Base-by-base conservation (phyloP, 2,113 vertebrate genomes). In the Oncorhynchus mykiss region DNA sequence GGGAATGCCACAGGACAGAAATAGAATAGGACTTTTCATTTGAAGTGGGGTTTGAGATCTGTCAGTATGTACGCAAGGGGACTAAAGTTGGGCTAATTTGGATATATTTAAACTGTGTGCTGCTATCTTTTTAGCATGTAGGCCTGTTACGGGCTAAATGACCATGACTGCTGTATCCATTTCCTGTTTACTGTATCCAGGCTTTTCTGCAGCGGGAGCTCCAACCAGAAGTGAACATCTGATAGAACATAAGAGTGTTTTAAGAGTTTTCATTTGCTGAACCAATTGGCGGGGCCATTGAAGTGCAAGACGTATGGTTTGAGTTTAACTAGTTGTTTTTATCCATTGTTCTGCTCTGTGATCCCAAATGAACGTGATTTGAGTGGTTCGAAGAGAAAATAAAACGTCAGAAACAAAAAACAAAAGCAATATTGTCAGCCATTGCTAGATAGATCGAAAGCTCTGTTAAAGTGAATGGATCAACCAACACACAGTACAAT, bases 31-130 rank as follows among this genome's bases (percentile, higher is more conserved):
- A 34, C 18, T 20, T 20, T 45, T 0, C 24, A 76, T 81, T 70
- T 67, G 34, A 86, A 77, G 72, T 74, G 83, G 78, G 80, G 79
- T 65, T 54, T 67, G 22, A 64, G 51, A 81, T 80, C 69, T 80
- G 75, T 49, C 7, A 5, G 20, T 31, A 31, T 8, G 31, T 29
- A 29, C 5, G 7, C 31, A 12, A 67, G 18, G 16, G 67, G 67
- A 68, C 29, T 68, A 12, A n/a, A 24, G 59, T 62, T 62, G 59
- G 59, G n/a, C 20, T 24, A 62, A 62, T n/a, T 62, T 62, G 29
- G 31, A 54, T 54, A 20, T 25, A 67, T 27, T 31, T 18, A 67
- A 67, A 31, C 27, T 4, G 66, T 39, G 67, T 68, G 66, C 29
- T 67, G 66, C 18, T 39, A 67, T 67, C 14, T 20, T 13, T 67